Evolutionary conservation across 2,888 invertebrate species (phyloP), one percentile per base, ranked within the genome.

Genomic region (Gymnoscelis rufifasciata): DNA sequence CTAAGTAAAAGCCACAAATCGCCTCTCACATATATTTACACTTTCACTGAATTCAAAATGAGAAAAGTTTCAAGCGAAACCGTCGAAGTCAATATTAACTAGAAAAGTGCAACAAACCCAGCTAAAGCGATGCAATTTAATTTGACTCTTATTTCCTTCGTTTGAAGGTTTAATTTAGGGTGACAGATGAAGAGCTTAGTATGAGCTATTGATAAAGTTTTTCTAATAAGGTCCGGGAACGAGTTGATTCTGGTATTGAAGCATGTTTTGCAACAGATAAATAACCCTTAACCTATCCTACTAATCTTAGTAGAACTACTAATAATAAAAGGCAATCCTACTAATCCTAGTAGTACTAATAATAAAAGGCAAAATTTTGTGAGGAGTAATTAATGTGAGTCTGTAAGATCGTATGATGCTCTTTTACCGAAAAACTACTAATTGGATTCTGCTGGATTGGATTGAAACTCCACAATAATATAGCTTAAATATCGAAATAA

Each of bases 61-160:
- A 87, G 87, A 84, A 87, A 87, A 87, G 87, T 87, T 87, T 71
- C 60, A 68, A 78, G 78, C 78, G 75, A 79, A 83, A 78, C 74
- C 68, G 71, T 68, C 64, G 83, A 19, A 83, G 86, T 84, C 86
- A 84, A 86, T 84, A 83, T 83, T 80, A 81, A 81, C 80, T 80
- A 79, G 78, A 75, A 75, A 74, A 67, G 60, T 55, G 55, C 77
- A 57, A 67, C 58, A 43, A 62, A 54, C 12, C 11, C 19, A 29
- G 11, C 28, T 26, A 35, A 37, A 37, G 11, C 2, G 10, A 7
- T 41, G 11, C 37, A 47, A n/a, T 10, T 35, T 14, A 43, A 15
- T 47, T 8, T 31, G 11, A 35, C n/a, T n/a, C n/a, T n/a, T n/a
- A n/a, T n/a, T 15, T 49, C 50, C 51, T 60, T 55, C 33, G 0